Evolutionary conservation across 2,888 invertebrate species (phyloP), one percentile per base, ranked within the genome.

Genomic region (Sesia apiformis): DNA sequence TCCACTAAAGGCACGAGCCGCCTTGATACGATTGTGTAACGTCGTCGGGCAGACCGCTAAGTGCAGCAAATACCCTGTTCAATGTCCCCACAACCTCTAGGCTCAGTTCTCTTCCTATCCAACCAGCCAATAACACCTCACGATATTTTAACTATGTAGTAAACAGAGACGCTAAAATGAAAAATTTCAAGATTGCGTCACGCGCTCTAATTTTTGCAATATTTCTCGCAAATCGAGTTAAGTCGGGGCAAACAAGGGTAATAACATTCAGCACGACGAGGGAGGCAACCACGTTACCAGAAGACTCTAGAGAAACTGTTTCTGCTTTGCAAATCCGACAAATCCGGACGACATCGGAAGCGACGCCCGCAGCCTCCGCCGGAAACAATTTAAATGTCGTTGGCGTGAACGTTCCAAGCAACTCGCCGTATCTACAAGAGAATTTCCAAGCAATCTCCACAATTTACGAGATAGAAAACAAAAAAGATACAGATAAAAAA

Each of bases 41-140:
- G 74, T 74, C 69, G 78, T 64, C 72, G 78, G 80, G 88, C 87
- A 88, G 88, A 87, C 88, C 75, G 66, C 76, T 79, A 89, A 88
- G 88, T 88, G 88, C 88, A 79, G 84, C 82, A 87, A 88, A 88
- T 88, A 87, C 88, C 71, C 76, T 72, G 71, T 70, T 65, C 76
- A 76, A 70, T 70, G 76, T 68, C 72, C 74, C 69, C 8, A 40
- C 38, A 50, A 7, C 50, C 58, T 69, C 70, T 63, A 58, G 62
- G 67, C 61, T 76, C 76, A 77, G 76, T 78, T 64, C 68, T 65
- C 64, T 60, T 60, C 66, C 62, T 62, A 70, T 69, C 62, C 70
- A 62, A 57, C 58, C 56, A 57, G 61, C 66, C 66, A 69, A 38
- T 50, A 38, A 53, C 56, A 51, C 54, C 42, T 46, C 40, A 40